Base-by-base conservation (phyloP, 2,888 invertebrate species). In the Pandemis corylana region DNA sequence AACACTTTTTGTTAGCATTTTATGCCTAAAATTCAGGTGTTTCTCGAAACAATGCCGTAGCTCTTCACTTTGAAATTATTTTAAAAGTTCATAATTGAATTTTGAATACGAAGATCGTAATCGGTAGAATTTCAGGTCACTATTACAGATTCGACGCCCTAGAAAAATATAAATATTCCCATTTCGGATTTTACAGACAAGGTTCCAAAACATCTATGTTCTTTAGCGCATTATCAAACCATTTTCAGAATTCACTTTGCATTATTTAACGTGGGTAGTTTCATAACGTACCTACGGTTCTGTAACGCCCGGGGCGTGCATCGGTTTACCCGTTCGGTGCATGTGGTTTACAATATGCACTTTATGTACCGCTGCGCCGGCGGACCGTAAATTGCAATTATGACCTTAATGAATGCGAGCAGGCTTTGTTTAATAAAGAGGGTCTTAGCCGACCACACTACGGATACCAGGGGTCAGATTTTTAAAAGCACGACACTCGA, bases 281-380 rank as follows among this genome's bases (percentile, higher is more conserved):
- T 59, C 65, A 56, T 59, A 65, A 71, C 65, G 56, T 71, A 12
- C 12, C 10, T 10, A 36, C 28, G 28, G 28, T 4, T 36, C 36
- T 41, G 51, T 70, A 53, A 44, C 64, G 71, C 71, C 71, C 7
- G 42, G 44, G 64, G 71, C 64, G 46, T 56, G 53, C 53, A 56
- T 15, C 62, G 49, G 41, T 63, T 59, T 61, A 63, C 41, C 68
- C 53, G 59, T 67, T 49, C 20, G 41, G 36, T 46, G 46, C 67
- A 59, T 68, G 68, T 44, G 69, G 69, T 66, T 70, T 68, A 41
- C 70, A 70, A 70, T 75, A 70, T 70, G 70, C 74, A 74, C 70
- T 67, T 70, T 65, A 74, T 75, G 64, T 64, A 75, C 63, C 56
- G 49, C 64, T 36, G 49, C 56, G 46, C 53, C 56, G 63, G 63